A percentile compares a stretch with the other conserved stretches of the same genome.
Conservation (phyloP, 2,888 invertebrate species). For the Ceramica pisi region DNA sequence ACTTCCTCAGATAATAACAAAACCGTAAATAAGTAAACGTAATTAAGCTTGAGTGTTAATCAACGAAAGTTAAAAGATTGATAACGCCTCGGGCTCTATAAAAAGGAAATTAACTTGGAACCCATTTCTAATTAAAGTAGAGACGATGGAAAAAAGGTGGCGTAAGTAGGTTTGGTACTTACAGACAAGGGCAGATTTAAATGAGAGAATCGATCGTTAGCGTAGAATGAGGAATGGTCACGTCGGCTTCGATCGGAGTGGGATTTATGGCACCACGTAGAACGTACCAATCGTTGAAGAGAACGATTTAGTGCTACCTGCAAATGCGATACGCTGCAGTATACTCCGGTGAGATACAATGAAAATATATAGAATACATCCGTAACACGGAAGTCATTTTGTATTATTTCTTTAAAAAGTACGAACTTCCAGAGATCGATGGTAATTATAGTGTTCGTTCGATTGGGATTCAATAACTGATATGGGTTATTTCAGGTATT, state of each 20-base stretch:
- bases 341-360: conserved; percentile 32
- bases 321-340: conserved; percentile 46
- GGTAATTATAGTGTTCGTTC: not conserved
- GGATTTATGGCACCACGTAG: conserved; percentile 56
- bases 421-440: not conserved
- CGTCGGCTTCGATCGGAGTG: conserved; percentile 52
- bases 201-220: conserved; percentile 53
- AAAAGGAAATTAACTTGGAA: conserved; percentile 60
- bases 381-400: conserved; percentile 15
- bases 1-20: conserved; percentile 6
- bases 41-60: conserved; percentile 42
- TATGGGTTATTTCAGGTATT: not conserved
- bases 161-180: conserved; percentile 51
- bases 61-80: conserved; percentile 44
- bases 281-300: conserved; percentile 33
- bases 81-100: conserved; percentile 45
- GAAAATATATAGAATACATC: conserved; percentile 33
- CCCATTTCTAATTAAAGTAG: conserved; percentile 63
- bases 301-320: conserved; percentile 59
- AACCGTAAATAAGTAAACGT: conserved; percentile 26
- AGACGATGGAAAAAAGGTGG: conserved; percentile 57
- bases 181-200: conserved; percentile 57
- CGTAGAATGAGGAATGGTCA: conserved; percentile 57
- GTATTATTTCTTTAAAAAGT: conserved; percentile 34
- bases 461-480: conserved; percentile 11